Evolutionary conservation across 2,797 vertebrate species (phyloP).

Genomic region (Neomorphus geoffroyi): DNA sequence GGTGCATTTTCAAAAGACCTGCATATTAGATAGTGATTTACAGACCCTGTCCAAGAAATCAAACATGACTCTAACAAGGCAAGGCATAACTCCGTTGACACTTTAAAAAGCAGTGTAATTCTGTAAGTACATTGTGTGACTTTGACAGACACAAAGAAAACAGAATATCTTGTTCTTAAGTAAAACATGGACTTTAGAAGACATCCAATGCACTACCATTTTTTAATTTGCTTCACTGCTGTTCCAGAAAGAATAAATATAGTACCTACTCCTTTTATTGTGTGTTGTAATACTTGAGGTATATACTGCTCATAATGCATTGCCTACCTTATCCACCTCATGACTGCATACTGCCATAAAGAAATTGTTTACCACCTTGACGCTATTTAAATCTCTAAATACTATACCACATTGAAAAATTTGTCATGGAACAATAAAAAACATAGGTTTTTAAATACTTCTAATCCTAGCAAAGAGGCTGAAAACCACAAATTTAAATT

Average conservation of each 20-base stretch:
- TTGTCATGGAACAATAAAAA: background rate
- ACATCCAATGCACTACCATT: background rate
- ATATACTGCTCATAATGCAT: background rate
- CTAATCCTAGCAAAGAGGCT: background rate
- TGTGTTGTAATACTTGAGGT: background rate
- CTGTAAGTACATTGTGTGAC: slow-evolving; percentile 24
- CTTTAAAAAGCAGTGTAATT: slow-evolving; percentile 67
- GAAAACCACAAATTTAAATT: background rate
- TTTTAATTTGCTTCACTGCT: background rate
- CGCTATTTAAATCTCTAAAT: background rate
- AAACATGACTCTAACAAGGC: slow-evolving; percentile 73
- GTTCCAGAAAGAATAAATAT: background rate
- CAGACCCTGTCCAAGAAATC: slow-evolving; percentile 72
- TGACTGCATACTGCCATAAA: background rate
- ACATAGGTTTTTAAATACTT: accelerated
- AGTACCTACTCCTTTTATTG: background rate
- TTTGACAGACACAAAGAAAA: background rate
- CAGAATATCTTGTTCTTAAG: slow-evolving; percentile 13
- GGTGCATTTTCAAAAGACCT: slow-evolving; percentile 77
- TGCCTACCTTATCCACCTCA: background rate
- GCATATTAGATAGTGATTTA: slow-evolving; percentile 77
- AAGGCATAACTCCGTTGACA: slow-evolving; percentile 61
- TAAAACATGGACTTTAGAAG: background rate
- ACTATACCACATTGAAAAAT: background rate
- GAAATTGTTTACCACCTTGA: background rate